Base-by-base conservation (phyloP, 1,140 invertebrate genomes). In the Chymomyza costata region DNA sequence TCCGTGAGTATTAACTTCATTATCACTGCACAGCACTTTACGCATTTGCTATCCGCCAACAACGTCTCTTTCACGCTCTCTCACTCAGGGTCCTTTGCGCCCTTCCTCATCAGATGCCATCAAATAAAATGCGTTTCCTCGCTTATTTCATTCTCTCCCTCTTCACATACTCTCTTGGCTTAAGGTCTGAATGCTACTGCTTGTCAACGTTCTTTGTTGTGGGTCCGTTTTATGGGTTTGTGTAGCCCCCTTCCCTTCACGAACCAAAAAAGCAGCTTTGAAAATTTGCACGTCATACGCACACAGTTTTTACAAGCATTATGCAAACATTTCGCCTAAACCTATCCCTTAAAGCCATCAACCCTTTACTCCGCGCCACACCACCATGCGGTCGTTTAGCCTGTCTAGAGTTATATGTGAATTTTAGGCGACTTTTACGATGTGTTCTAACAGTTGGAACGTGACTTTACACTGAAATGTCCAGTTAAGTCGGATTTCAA, bases 281-380 rank as follows among this genome's bases (percentile, higher is more conserved):
- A 65, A 78, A 80, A 71, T 78, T 78, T 78, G 59, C 73, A 78
- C 73, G 55, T 78, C 73, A 73, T 78, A 78, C 67, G 73, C 73
- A 80, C 63, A 59, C 71, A 60, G 47, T 53, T 65, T 55, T 67
- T 67, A 58, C 38, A 46, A 63, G 54, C 44, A 41, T 48, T 62
- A 54, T 45, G 45, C 65, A 53, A 60, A 56, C 37, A 41, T 15
- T 14, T 11, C 18, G 7, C 11, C 13, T n/a, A n/a, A n/a, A n/a
- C n/a, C n/a, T n/a, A n/a, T n/a, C n/a, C n/a, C n/a, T n/a, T n/a
- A n/a, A 6, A 53, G 32, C 50, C 66, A 64, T 28, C 53, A 67
- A 67, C 63, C 71, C 66, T 78, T 78, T 76, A n/a, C n/a, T n/a
- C n/a, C n/a, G n/a, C n/a, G n/a, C n/a, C n/a, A n/a, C n/a, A n/a